A percentile compares a stretch with the other conserved stretches of the same genome.
Evolutionary conservation across 2,113 vertebrate genomes (phyloP).

Genomic region (Patagioenas fasciata): DNA sequence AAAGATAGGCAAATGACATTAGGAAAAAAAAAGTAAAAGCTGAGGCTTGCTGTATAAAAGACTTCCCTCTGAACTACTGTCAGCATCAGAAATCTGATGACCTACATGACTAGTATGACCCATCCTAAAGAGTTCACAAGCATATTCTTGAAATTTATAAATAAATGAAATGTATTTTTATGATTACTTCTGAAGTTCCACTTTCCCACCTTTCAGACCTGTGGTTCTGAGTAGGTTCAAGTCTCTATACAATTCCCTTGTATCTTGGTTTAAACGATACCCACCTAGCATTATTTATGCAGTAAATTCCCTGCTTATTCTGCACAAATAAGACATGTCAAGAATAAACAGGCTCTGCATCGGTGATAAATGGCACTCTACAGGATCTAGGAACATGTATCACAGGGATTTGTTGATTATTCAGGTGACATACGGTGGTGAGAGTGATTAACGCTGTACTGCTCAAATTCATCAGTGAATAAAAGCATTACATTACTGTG

Average conservation of each 20-base stretch:
- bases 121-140: background rate
- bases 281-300: conserved; percentile 28
- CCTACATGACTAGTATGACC: background rate
- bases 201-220: background rate
- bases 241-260: background rate
- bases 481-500: conserved; percentile 38
- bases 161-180: background rate
- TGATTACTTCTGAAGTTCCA: background rate
- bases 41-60: background rate
- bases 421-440: conserved; percentile 62
- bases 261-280: background rate
- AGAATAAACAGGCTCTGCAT: conserved; percentile 7
- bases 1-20: background rate
- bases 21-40: background rate
- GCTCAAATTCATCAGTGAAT: conserved; percentile 65
- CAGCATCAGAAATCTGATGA: background rate
- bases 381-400: conserved; percentile 45
- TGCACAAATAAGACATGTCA: conserved; percentile 53
- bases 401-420: conserved; percentile 64
- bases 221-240: background rate
- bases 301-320: conserved; percentile 49
- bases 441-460: conserved; percentile 61
- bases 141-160: background rate
- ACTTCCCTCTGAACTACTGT: background rate
- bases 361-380: conserved; percentile 44